phyloP scores from a whole-genome alignment of 2,888 invertebrate species.

The Chymomyza fuscimana region DNA sequence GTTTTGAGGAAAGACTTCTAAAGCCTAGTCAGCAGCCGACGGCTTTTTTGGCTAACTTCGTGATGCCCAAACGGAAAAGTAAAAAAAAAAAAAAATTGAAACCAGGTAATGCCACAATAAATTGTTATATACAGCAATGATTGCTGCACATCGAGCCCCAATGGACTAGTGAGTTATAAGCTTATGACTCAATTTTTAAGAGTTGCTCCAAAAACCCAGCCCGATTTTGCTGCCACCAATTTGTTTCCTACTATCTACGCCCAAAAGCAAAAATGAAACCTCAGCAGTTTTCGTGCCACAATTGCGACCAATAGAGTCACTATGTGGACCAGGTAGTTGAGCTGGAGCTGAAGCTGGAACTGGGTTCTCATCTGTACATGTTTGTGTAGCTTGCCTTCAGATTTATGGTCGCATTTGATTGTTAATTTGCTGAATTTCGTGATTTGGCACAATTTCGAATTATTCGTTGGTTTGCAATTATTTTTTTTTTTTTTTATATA shows the following conservation, averaged over 20 bases:
- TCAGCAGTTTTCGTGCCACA: slow-evolving; percentile 36
- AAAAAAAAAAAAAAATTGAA: not conserved
- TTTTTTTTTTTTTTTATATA: slow-evolving; percentile 6
- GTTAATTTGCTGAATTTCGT: slow-evolving; percentile 37
- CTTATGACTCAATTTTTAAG: slow-evolving; percentile 48
- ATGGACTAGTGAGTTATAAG: slow-evolving; percentile 30
- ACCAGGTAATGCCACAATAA: not conserved
- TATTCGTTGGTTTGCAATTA: slow-evolving; percentile 33
- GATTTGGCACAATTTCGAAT: slow-evolving; percentile 36
- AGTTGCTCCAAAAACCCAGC: slow-evolving; percentile 4
- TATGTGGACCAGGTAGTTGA: not conserved
- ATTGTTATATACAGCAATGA: slow-evolving; percentile 21
- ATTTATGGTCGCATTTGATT: slow-evolving; percentile 20
- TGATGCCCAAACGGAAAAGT: not conserved
- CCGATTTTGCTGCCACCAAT: slow-evolving; percentile 31
- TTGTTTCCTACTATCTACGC: slow-evolving; percentile 46
- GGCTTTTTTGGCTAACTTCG: not conserved
- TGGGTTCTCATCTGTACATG: slow-evolving; percentile 16
- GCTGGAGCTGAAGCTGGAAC: not conserved
- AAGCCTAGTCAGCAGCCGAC: slow-evolving; percentile 7
- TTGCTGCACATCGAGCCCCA: slow-evolving; percentile 36
- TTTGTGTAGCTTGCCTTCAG: slow-evolving; percentile 22
- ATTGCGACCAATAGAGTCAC: slow-evolving; percentile 33
- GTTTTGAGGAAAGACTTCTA: slow-evolving; percentile 33
- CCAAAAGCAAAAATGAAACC: slow-evolving; percentile 38